phyloP scores from a whole-genome alignment of 2,888 invertebrate species.

The Tetragonisca angustula region DNA sequence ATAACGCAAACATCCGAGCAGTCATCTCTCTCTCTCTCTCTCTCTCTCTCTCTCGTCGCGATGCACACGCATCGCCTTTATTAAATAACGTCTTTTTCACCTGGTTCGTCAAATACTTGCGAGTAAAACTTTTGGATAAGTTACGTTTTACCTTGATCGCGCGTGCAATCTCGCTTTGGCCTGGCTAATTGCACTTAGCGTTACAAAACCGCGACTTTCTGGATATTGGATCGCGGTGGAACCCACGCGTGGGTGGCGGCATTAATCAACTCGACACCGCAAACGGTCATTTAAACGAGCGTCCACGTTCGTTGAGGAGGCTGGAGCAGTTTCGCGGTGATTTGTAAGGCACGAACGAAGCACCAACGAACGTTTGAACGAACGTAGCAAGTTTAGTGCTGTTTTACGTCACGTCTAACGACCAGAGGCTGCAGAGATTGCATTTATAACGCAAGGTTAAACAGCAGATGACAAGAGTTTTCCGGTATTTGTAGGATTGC shows the following conservation, averaged over 20 bases:
- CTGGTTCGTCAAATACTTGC: conserved; percentile 45
- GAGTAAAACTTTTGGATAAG: conserved; percentile 11
- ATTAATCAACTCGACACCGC: conserved; percentile 40
- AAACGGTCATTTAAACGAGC: conserved; percentile 3
- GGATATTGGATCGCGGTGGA: conserved; percentile 42
- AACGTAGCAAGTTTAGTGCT: background rate
- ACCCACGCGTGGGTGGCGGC: conserved; percentile 34
- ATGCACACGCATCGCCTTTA: conserved; percentile 66
- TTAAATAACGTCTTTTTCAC: conserved; percentile 76
- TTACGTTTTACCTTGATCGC: conserved; percentile 55
- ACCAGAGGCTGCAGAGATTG: background rate
- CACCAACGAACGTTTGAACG: background rate
- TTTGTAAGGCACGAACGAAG: conserved; percentile 18
- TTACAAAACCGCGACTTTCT: conserved; percentile 23
- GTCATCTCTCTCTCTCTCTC: conserved; percentile 52
- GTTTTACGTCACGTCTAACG: background rate
- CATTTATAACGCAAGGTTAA: background rate
- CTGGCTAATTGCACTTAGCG: conserved; percentile 57
- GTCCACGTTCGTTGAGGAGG: conserved; percentile 20
- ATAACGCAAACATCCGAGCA: conserved; percentile 69
- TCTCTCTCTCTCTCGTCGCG: conserved; percentile 52
- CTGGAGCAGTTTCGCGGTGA: conserved; percentile 28
- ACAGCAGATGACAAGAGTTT: background rate
- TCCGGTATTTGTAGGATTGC: background rate
- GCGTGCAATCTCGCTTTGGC: conserved; percentile 42